A percentile compares a stretch with the other conserved stretches of the same genome.
Evolutionary conservation across 2,113 vertebrate genomes (phyloP).

Genomic region (Phodopus roborovskii): DNA sequence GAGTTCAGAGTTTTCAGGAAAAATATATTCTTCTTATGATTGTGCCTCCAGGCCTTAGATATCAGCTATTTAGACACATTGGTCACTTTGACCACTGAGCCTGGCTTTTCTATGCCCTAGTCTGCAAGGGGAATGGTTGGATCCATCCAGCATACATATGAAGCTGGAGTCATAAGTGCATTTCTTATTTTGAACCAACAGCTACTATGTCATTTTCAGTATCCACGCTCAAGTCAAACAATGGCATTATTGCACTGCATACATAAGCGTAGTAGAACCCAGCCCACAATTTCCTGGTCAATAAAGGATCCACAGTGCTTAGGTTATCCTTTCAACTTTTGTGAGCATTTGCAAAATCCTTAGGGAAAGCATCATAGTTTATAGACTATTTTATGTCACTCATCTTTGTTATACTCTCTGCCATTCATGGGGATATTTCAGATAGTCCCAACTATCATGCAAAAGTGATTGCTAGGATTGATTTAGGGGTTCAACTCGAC

Average conservation of each 20-base stretch:
- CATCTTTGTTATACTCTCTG: neutral
- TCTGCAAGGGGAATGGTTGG: conserved; percentile 42
- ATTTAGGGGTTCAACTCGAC: neutral
- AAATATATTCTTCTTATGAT: conserved; percentile 30
- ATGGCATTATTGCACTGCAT: conserved; percentile 63
- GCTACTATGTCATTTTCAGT: conserved; percentile 77
- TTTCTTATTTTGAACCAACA: conserved; percentile 76
- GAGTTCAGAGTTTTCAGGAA: conserved; percentile 23
- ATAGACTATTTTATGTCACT: conserved; percentile 11
- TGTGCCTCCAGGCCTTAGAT: conserved; percentile 51
- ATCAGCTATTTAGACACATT: conserved; percentile 58
- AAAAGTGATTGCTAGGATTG: conserved; percentile 9
- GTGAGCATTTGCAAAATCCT: conserved; percentile 65
- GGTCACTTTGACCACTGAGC: conserved; percentile 52
- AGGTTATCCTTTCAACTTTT: conserved; percentile 64
- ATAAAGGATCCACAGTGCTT: conserved; percentile 57
- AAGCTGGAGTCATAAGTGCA: conserved; percentile 67
- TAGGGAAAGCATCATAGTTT: conserved; percentile 50
- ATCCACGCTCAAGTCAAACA: conserved; percentile 63
- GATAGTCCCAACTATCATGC: neutral
- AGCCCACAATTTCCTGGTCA: conserved; percentile 54
- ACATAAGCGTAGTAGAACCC: conserved; percentile 46
- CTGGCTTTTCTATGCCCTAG: conserved; percentile 5
- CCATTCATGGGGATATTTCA: conserved; percentile 48
- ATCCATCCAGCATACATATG: conserved; percentile 47